phyloP scores from a whole-genome alignment of 2,888 invertebrate species.

The Coenonympha arcania region DNA sequence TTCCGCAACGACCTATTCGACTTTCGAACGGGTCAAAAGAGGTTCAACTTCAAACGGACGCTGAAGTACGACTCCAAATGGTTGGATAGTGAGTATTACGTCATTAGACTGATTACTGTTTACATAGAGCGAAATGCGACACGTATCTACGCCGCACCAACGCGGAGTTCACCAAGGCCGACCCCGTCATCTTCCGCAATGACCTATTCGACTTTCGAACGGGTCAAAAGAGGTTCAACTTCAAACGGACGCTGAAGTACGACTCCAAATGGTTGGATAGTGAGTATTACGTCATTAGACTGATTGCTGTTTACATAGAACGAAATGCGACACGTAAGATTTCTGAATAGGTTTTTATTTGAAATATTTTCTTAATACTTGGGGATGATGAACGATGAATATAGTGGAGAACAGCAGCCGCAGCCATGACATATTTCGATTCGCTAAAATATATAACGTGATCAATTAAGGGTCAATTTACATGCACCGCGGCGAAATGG shows the following conservation, averaged over 20 bases:
- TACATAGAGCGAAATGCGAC: background rate
- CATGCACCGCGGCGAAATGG: too few relatives aligned
- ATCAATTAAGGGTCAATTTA: too few relatives aligned
- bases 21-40: slow-evolving; percentile 74
- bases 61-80: slow-evolving; percentile 82
- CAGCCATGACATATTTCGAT: too few relatives aligned
- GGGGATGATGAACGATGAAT: too few relatives aligned
- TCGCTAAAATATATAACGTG: too few relatives aligned
- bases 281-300: too few relatives aligned
- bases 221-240: slow-evolving; percentile 75
- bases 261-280: slow-evolving; percentile 84
- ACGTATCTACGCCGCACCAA: slow-evolving; percentile 82
- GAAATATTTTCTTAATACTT: too few relatives aligned
- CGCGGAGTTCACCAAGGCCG: slow-evolving; percentile 81
- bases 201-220: slow-evolving; percentile 77
- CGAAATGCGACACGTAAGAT: too few relatives aligned
- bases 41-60: slow-evolving; percentile 78
- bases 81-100: slow-evolving; percentile 78
- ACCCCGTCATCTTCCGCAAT: slow-evolving; percentile 81
- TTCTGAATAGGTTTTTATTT: too few relatives aligned
- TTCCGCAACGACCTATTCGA: slow-evolving; percentile 79
- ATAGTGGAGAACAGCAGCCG: too few relatives aligned
- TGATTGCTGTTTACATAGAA: too few relatives aligned
- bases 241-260: slow-evolving; percentile 79
- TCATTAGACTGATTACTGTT: slow-evolving; percentile 11